Conservation (phyloP, 2,797 vertebrate genomes). For the Thalassophryne amazonica region DNA sequence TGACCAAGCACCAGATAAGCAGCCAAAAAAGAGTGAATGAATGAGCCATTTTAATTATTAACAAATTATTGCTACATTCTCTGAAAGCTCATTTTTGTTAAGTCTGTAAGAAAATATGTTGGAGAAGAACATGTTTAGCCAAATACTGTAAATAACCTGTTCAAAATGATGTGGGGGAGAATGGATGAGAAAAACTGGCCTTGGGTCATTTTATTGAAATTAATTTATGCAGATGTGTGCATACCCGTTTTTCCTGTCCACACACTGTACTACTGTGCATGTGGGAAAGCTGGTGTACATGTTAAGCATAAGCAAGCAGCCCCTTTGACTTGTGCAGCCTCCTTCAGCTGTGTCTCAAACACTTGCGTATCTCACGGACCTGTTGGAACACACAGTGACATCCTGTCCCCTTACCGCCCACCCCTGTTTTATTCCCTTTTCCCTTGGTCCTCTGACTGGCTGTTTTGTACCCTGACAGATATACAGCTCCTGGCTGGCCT, state of each 20-base stretch:
- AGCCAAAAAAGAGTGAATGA: too few relatives aligned
- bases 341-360: constrained; percentile 38
- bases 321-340: constrained; percentile 43
- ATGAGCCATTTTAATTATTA: too few relatives aligned
- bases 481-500: constrained; percentile 66
- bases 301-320: constrained; percentile 24
- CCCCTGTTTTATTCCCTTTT: constrained; percentile 56
- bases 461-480: constrained; percentile 70
- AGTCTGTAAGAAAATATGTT: too few relatives aligned
- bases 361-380: constrained; percentile 49
- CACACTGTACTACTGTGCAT: background rate
- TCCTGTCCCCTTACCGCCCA: constrained; percentile 52
- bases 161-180: too few relatives aligned
- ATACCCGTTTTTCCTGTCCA: background rate
- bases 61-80: too few relatives aligned
- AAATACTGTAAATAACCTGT: too few relatives aligned
- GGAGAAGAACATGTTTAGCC: too few relatives aligned
- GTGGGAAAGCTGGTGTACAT: constrained; percentile 7
- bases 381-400: constrained; percentile 58
- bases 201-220: too few relatives aligned
- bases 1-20: too few relatives aligned
- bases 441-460: constrained; percentile 53
- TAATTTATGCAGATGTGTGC: background rate
- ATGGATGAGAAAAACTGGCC: too few relatives aligned
- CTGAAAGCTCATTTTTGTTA: too few relatives aligned